Evolutionary conservation across 2,113 vertebrate species (phyloP).

Genomic region (Fregetta grallaria): DNA sequence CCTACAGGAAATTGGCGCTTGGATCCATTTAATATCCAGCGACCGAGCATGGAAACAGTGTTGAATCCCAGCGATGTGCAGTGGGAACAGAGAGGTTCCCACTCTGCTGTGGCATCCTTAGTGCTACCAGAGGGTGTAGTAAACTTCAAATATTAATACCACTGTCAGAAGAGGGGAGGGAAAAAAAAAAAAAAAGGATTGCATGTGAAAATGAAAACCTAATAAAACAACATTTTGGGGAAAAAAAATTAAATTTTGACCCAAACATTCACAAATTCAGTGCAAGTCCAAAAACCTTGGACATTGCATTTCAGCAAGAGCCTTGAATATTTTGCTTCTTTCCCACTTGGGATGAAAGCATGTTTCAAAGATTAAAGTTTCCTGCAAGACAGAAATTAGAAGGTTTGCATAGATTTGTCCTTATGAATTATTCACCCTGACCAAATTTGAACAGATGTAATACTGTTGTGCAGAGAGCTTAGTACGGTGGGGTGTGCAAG

Average conservation of each 20-base stretch:
- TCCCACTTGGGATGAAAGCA: background rate
- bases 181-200: background rate
- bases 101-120: background rate
- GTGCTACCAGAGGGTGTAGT: background rate
- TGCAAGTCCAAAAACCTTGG: background rate
- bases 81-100: background rate
- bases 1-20: background rate
- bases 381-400: background rate
- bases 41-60: rapidly evolving
- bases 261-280: background rate
- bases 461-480: background rate
- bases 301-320: background rate
- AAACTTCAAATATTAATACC: background rate
- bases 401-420: background rate
- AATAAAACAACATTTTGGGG: background rate
- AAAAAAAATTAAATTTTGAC: background rate
- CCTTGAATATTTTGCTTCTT: background rate
- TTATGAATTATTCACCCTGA: background rate
- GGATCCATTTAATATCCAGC: background rate
- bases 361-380: background rate
- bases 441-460: background rate
- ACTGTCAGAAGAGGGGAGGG: background rate
- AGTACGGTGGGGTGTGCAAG: background rate
- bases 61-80: too few relatives aligned
- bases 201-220: background rate